A percentile compares a stretch with the other conserved stretches of the same genome.
Conservation (phyloP, 2,113 vertebrate genomes). For the Harpagus bidentatus region DNA sequence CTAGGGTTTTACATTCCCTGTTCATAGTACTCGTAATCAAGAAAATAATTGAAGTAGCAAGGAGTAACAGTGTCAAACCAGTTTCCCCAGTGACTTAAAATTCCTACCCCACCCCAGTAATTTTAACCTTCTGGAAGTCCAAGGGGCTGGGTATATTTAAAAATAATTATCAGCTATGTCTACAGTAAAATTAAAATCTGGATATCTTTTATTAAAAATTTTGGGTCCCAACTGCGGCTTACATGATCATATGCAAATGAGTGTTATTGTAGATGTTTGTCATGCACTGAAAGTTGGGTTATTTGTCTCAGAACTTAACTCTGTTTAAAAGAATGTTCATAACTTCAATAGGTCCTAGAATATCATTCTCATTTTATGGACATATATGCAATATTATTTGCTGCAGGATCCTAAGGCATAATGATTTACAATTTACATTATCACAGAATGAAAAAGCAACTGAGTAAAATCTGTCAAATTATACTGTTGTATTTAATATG, state of each 20-base stretch:
- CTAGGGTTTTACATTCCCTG: background rate
- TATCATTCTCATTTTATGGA: background rate
- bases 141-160: background rate
- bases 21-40: background rate
- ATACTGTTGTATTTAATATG: background rate
- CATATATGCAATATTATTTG: background rate
- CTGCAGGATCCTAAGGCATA: background rate
- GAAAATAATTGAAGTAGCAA: background rate
- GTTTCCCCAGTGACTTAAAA: background rate
- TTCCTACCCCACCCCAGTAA: background rate
- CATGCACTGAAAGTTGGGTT: background rate
- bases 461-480: background rate
- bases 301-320: background rate
- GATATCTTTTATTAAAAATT: background rate
- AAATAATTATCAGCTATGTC: background rate
- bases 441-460: background rate
- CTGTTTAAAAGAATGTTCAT: background rate
- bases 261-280: background rate
- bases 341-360: background rate
- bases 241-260: background rate
- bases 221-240: fast-evolving
- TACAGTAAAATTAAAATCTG: background rate
- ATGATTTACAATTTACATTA: background rate
- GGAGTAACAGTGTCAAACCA: background rate
- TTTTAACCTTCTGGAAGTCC: background rate